Conservation (phyloP, 2,113 vertebrate genomes). For the Trogon surrucura region DNA sequence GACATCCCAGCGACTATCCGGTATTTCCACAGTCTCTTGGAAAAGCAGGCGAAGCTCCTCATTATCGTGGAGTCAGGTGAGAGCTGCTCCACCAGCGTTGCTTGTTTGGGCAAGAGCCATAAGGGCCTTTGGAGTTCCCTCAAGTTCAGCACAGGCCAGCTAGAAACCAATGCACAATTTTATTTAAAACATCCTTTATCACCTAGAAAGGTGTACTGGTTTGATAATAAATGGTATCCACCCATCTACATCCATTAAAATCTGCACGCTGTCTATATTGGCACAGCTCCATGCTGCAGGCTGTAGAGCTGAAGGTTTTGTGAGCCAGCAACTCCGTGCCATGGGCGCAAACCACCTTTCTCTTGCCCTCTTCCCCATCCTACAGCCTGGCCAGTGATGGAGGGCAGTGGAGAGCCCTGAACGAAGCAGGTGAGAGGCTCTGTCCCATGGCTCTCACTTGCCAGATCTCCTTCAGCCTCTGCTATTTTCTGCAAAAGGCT, state of each 20-base stretch:
- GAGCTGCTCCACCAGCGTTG: neutral
- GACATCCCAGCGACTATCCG: slow-evolving; percentile 81
- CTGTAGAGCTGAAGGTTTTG: neutral
- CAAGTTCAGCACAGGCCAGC: neutral
- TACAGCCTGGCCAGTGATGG: neutral
- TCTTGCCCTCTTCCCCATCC: neutral
- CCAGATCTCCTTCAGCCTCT: neutral
- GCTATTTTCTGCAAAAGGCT: neutral
- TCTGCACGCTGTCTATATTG: accelerated
- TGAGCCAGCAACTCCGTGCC: accelerated
- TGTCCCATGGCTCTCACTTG: accelerated
- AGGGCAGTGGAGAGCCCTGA: accelerated
- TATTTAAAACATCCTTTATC: neutral
- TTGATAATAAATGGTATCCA: neutral
- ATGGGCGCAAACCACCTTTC: neutral
- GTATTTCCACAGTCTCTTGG: slow-evolving; percentile 87
- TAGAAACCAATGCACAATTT: neutral
- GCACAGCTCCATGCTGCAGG: accelerated
- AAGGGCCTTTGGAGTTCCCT: neutral
- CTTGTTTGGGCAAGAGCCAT: neutral
- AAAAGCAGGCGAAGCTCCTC: slow-evolving; percentile 83
- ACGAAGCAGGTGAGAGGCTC: neutral
- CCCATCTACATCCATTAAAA: neutral
- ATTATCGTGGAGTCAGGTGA: slow-evolving; percentile 91
- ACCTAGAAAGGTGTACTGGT: neutral